Base-by-base conservation (phyloP, 2,797 vertebrate species). In the Orestias chungarensis region DNA sequence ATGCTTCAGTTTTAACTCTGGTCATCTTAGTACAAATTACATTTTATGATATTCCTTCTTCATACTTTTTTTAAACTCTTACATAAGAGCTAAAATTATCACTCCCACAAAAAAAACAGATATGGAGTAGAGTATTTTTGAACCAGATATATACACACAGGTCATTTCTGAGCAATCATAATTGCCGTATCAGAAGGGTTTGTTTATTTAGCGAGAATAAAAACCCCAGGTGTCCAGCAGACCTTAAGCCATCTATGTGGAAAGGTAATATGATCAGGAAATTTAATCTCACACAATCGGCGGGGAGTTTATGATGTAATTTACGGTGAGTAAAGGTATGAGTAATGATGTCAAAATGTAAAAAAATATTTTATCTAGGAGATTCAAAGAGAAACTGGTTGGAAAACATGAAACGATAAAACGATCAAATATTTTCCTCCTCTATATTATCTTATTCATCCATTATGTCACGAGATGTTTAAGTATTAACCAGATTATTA, bases 201-300 rank as follows among this genome's bases (percentile, higher is more conserved):
- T 66, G 20, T 62, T 62, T 62, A 62, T 9, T 62, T 33, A 66
- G 14, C 12, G n/a, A 14, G 29, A 11, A 66, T 47, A 33, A 66
- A 46, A 31, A 1, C 2, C 18, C 64, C 27, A 33, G 43, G 11
- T 31, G 43, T 20, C 9, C 6, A 18, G 35, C 57, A 40, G 29
- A 50, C 31, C 33, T n/a, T 15, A 52, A 50, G 18, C 6, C 27
- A 38, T 62, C 31, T 38, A 72, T 62, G 11, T 38, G 29, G 50
- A 62, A 52, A 3, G 8, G 23, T 65, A 65, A 74, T 66, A 46
- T 27, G 65, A 73, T 54, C 25, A 73, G 20, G 49, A 74, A 68
- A 14, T 15, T 81, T 12, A 43, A 27, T 14, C 11, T 47, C 29
- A 64, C 67, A 78, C 10, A 33, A 31, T 73, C 46, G 68, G 15